Evolutionary conservation across 2,888 invertebrate species (phyloP).

Genomic region (Acrobasis repandana): DNA sequence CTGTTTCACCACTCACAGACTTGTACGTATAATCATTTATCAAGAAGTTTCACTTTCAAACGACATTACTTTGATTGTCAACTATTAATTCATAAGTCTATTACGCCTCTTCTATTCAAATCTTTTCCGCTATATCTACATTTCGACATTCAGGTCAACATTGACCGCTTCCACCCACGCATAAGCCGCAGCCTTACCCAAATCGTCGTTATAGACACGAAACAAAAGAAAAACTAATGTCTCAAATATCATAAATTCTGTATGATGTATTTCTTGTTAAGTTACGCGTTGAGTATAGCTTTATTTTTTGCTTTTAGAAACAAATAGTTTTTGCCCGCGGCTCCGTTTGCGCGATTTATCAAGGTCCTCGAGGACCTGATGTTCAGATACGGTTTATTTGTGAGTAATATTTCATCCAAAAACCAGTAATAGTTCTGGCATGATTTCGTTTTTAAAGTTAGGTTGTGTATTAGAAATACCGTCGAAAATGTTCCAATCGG

Average conservation of each 20-base stretch:
- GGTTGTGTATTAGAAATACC: no score
- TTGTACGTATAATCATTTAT: neutral
- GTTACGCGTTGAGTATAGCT: neutral
- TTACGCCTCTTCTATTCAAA: neutral
- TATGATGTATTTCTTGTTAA: slow-evolving; percentile 2
- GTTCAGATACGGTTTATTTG: no score
- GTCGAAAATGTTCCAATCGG: no score
- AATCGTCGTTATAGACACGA: neutral
- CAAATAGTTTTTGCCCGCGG: neutral
- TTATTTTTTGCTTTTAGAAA: neutral
- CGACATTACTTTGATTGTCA: neutral
- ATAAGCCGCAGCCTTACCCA: slow-evolving; percentile 8
- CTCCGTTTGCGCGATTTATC: no score
- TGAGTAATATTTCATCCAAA: no score
- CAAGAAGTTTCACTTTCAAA: neutral
- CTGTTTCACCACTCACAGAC: no score
- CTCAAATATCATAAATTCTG: neutral
- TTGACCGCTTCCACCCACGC: slow-evolving; percentile 13
- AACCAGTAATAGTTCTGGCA: no score
- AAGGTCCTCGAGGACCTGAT: no score
- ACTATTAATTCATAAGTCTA: neutral
- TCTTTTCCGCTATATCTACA: neutral
- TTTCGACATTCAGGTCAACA: neutral
- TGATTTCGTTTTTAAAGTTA: no score
- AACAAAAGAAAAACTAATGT: neutral